phyloP scores from a whole-genome alignment of 2,113 vertebrate genomes.

The Merops nubicus region DNA sequence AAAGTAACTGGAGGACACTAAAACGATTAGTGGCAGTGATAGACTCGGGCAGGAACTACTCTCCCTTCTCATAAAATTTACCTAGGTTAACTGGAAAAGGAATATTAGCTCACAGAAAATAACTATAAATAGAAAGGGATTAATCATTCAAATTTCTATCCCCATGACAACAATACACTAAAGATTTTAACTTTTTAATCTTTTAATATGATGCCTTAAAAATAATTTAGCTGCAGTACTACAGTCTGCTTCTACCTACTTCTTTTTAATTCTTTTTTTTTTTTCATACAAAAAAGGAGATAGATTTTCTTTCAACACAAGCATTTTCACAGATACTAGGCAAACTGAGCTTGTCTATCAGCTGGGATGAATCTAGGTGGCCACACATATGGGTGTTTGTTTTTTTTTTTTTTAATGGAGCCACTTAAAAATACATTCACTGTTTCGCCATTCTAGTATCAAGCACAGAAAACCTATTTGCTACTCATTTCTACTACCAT shows the following conservation, averaged over 20 bases:
- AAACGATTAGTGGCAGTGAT: neutral
- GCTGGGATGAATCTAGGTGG: neutral
- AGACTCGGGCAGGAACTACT: neutral
- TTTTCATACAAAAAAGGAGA: neutral
- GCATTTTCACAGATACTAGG: neutral
- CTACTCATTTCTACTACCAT: neutral
- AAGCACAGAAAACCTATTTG: neutral
- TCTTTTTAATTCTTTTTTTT: neutral
- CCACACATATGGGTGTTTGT: neutral
- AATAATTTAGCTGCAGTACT: neutral
- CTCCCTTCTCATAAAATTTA: neutral
- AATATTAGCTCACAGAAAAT: neutral
- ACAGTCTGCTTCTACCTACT: neutral
- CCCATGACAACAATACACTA: neutral
- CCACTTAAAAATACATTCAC: neutral
- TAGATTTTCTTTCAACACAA: neutral
- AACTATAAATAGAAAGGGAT: slow-evolving; percentile 37
- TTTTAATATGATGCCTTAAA: neutral
- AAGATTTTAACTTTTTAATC: neutral
- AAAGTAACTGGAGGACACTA: neutral
- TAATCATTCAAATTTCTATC: slow-evolving; percentile 24
- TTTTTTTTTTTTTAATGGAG: neutral
- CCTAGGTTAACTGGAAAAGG: neutral
- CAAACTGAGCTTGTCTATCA: neutral
- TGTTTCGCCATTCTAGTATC: neutral